A percentile compares a stretch with the other conserved stretches of the same genome.
Conservation (phyloP, 2,888 invertebrate genomes). For the Tetranychus truncatus region DNA sequence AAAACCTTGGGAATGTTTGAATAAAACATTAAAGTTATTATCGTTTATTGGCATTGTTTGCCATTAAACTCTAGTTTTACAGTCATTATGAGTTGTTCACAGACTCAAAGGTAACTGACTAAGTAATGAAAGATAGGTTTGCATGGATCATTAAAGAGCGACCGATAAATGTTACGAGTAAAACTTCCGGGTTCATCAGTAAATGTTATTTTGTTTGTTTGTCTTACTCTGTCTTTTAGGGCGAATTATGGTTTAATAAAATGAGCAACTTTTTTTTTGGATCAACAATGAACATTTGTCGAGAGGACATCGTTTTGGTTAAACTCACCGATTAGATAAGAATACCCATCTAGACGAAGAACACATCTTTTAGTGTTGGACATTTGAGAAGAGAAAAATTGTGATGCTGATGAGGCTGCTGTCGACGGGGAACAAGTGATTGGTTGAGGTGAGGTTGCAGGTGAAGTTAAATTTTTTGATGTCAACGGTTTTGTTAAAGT, state of each 20-base stretch:
- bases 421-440: neutral
- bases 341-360: conserved; percentile 12
- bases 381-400: neutral
- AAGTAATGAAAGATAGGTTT: too few species aligned
- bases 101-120: too few species aligned
- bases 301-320: too few species aligned
- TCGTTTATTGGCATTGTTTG: too few species aligned
- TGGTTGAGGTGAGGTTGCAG: neutral
- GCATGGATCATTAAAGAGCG: too few species aligned
- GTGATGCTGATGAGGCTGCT: neutral
- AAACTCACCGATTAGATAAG: conserved; percentile 13
- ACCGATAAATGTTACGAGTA: neutral
- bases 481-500: too few species aligned
- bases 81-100: too few species aligned
- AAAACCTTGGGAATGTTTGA: too few species aligned
- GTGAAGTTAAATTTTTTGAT: neutral
- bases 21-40: too few species aligned
- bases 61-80: too few species aligned
- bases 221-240: neutral
- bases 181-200: neutral
- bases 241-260: too few species aligned
- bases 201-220: neutral
- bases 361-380: conserved; percentile 13
- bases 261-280: neutral
- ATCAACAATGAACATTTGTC: neutral